Base-by-base conservation (phyloP, 2,113 vertebrate species). In the Syrrhaptes paradoxus region DNA sequence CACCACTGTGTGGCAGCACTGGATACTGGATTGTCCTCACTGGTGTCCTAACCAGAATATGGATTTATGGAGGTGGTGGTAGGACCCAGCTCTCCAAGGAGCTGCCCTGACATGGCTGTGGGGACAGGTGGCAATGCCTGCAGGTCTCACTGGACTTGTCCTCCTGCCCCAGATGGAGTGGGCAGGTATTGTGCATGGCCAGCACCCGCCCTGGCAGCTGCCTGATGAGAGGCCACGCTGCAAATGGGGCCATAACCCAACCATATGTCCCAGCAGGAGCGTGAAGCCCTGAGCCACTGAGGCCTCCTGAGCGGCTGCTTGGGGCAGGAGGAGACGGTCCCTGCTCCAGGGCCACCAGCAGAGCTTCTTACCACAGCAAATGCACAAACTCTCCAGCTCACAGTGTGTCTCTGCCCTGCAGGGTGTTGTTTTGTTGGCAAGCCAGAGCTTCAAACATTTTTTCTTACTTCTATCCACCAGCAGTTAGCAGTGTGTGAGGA, bases 1-100 rank as follows among this genome's bases (percentile, higher is more conserved):
- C 65, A 78, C 93, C 92, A 90, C 95, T 79, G 90, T 62, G 96
- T 96, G 96, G 96, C 96, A 96, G 96, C 84, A 96, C 95, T 74
- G 72, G 87, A 91, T 85, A 93, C 87, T 1, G 88, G 51, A 95
- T 92, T 84, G 57, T 78, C 76, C 76, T 93, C 79, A 8, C 16
- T 28, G 17, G 4, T 1, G 1, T 66, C 18, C 46, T 8, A 14
- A 9, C 29, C 41, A 29, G 72, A 61, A 32, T 4, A 13, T 7
- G 61, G 34, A 10, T 76, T 61, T 20, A 17, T 62, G 88, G 76
- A 49, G 67, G 31, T 7, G 7, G 19, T 11, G 51, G 11, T 19
- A 19, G 80, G 22, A 70, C 52, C 24, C 62, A 41, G 0, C 6
- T 4, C 22, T 59, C 43, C 32, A 31, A 54, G 36, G n/a, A 57